Conservation (phyloP, 2,113 vertebrate species). For the Sclerurus mexicanus region DNA sequence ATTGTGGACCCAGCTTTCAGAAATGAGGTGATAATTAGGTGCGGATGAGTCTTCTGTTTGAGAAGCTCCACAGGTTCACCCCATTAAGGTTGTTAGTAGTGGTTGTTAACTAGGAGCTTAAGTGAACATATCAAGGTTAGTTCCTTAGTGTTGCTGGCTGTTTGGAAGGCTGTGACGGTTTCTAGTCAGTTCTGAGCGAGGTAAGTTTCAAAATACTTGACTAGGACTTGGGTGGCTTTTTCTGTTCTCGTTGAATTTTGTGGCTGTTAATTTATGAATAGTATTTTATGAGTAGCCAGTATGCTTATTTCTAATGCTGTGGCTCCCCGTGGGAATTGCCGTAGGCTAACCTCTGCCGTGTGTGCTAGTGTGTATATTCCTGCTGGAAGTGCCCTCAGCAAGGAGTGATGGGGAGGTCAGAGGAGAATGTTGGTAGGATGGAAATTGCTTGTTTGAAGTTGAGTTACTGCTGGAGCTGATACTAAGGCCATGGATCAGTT, state of each 20-base stretch:
- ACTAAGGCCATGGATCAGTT: fast-evolving
- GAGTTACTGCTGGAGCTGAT: neutral
- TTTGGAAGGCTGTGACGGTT: neutral
- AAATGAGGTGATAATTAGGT: neutral
- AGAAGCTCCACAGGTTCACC: neutral
- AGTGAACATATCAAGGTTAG: neutral
- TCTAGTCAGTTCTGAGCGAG: neutral
- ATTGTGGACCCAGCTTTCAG: neutral
- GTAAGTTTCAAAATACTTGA: neutral
- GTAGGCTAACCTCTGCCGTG: neutral
- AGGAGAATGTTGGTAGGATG: neutral
- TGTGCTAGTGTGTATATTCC: neutral
- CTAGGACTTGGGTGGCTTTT: fast-evolving
- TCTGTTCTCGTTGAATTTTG: neutral
- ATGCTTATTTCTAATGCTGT: neutral
- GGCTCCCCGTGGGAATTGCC: neutral
- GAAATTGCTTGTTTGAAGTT: neutral
- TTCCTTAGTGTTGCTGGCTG: fast-evolving
- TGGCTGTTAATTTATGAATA: neutral
- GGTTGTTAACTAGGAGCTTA: neutral
- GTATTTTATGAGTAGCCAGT: neutral
- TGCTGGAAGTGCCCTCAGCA: neutral
- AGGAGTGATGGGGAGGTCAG: neutral
- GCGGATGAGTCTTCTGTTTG: neutral
- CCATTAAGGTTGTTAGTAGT: neutral